Evolutionary conservation across 2,113 vertebrate species (phyloP).

Genomic region (Columba janthina): DNA sequence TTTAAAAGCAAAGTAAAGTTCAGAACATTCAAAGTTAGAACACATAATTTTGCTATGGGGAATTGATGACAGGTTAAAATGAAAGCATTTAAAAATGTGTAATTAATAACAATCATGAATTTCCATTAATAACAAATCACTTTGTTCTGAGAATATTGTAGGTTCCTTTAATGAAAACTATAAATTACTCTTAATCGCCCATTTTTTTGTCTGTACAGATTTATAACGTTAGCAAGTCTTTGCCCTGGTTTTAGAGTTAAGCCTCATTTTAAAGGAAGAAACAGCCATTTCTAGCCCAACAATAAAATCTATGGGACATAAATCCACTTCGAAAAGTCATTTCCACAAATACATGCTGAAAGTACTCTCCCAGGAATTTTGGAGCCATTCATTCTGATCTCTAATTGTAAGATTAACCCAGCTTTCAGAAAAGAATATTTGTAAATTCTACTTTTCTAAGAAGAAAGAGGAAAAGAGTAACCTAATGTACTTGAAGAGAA

Average conservation of each 20-base stretch:
- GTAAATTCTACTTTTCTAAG: neutral
- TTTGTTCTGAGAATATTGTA: conserved; percentile 5
- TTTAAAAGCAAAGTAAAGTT: conserved; percentile 36
- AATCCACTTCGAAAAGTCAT: conserved; percentile 45
- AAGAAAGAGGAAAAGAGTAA: neutral
- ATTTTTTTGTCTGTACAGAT: neutral
- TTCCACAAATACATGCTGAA: conserved; percentile 34
- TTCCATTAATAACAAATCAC: conserved; percentile 30
- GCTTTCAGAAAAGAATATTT: neutral
- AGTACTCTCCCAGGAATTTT: neutral
- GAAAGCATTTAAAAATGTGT: conserved; percentile 7
- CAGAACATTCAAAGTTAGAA: neutral
- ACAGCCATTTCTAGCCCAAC: conserved; percentile 19
- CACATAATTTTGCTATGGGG: conserved; percentile 13
- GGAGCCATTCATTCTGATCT: neutral
- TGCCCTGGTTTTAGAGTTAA: neutral
- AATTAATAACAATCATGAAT: conserved; percentile 35
- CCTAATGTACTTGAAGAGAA: neutral
- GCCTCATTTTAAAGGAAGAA: neutral
- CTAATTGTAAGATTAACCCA: neutral
- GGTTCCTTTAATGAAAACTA: conserved; percentile 38
- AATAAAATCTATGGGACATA: conserved; percentile 56
- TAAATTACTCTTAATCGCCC: conserved; percentile 25
- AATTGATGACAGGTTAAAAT: conserved; percentile 32
- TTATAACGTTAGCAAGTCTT: neutral